Evolutionary conservation across 2,888 invertebrate species (phyloP).

Genomic region (Anagyrus pseudococci): DNA sequence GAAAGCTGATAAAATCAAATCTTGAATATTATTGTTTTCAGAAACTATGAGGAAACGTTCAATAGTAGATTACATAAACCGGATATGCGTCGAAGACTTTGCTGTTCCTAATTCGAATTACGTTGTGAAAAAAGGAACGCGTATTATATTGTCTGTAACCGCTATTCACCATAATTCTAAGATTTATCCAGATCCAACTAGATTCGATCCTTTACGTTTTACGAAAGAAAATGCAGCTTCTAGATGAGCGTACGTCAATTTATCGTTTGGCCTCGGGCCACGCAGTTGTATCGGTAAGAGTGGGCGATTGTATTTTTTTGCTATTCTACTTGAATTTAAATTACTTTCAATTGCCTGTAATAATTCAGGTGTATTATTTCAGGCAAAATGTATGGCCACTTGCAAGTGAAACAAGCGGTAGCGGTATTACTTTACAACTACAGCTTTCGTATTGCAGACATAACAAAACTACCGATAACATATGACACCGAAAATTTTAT

Average conservation of each 20-base stretch:
- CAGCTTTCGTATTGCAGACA: neutral
- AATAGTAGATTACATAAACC: constrained; percentile 47
- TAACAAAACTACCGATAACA: constrained; percentile 1
- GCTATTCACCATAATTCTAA: constrained; percentile 61
- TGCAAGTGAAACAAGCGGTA: constrained; percentile 34
- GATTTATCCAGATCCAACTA: constrained; percentile 60
- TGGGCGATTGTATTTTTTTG: neutral
- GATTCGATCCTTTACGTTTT: constrained; percentile 64
- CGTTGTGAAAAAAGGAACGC: constrained; percentile 41
- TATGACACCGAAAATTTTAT: neutral
- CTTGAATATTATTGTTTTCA: constrained; percentile 7
- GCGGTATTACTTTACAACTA: constrained; percentile 2
- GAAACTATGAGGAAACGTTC: constrained; percentile 55
- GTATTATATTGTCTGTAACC: constrained; percentile 53
- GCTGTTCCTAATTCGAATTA: constrained; percentile 39
- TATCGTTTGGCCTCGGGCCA: constrained; percentile 44
- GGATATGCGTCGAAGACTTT: constrained; percentile 48
- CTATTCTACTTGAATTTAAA: neutral
- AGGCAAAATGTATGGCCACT: constrained; percentile 37
- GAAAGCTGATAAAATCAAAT: no score
- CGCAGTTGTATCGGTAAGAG: constrained; percentile 42
- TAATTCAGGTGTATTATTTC: neutral
- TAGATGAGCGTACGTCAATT: constrained; percentile 37
- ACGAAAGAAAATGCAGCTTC: constrained; percentile 47
- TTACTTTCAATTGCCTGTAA: neutral